Conservation (phyloP, 2,797 vertebrate species). For the Eulemur albifrons region DNA sequence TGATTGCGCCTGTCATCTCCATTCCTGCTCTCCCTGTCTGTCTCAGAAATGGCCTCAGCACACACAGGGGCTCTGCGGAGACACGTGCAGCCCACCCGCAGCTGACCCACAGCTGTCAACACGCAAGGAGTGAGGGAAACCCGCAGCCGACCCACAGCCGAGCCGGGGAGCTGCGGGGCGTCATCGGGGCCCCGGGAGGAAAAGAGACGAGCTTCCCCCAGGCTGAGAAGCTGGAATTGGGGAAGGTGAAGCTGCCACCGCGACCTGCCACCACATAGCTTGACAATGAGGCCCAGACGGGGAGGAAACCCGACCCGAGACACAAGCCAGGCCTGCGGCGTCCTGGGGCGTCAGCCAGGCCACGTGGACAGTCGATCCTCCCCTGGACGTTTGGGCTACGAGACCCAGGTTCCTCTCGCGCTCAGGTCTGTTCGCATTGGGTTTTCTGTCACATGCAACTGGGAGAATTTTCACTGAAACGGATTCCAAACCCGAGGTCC, state of each 20-base stretch:
- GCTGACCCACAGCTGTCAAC: background rate
- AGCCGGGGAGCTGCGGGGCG: accelerated
- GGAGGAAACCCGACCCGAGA: background rate
- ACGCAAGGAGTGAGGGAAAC: background rate
- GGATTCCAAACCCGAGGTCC: background rate
- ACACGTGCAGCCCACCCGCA: background rate
- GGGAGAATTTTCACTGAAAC: background rate
- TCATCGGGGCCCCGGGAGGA: background rate
- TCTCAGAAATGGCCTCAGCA: background rate
- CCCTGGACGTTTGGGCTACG: accelerated
- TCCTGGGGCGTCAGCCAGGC: background rate
- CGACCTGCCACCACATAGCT: background rate
- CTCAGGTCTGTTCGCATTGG: background rate
- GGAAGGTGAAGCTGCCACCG: background rate
- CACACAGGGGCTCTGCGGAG: background rate
- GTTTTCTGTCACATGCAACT: background rate
- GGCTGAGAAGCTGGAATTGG: background rate
- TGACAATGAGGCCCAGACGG: background rate
- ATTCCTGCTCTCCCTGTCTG: background rate
- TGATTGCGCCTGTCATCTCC: accelerated
- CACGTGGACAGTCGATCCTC: background rate
- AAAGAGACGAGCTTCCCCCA: background rate
- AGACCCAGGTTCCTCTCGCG: background rate
- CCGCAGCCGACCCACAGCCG: background rate
- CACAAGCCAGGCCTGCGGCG: background rate